A percentile compares a stretch with the other conserved stretches of the same genome.
Conservation (phyloP, 2,888 invertebrate genomes). For the Yponomeuta evonymella region DNA sequence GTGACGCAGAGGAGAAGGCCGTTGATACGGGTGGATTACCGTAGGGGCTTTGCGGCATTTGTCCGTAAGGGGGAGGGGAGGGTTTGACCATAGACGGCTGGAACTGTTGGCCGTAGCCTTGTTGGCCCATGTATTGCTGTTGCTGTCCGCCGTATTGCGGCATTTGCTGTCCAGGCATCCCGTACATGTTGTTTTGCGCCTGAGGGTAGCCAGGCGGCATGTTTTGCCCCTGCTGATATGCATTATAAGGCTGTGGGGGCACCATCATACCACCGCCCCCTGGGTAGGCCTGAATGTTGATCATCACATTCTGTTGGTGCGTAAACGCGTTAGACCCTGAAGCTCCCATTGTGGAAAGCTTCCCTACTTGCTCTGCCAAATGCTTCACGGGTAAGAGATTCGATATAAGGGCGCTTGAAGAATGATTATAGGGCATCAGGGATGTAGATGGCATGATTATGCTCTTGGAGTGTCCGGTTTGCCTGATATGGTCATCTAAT, state of each 20-base stretch:
- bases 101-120: conserved; percentile 48
- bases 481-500: conserved; percentile 71
- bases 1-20: conserved; percentile 51
- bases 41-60: conserved; percentile 40
- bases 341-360: conserved; percentile 50
- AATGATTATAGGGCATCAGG: conserved; percentile 53
- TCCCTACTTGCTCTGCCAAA: conserved; percentile 67
- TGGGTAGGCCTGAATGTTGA: conserved; percentile 79
- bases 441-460: conserved; percentile 35
- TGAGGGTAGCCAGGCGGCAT: conserved; percentile 57
- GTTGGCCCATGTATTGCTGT: conserved; percentile 48
- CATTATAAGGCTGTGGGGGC: conserved; percentile 50
- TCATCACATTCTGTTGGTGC: conserved; percentile 80
- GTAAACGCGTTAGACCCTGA: conserved; percentile 53
- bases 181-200: conserved; percentile 57
- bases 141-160: conserved; percentile 25
- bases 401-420: conserved; percentile 49
- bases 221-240: conserved; percentile 47
- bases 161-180: conserved; percentile 47
- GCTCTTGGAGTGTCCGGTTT: conserved; percentile 74
- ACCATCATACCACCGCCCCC: conserved; percentile 68
- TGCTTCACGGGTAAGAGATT: conserved; percentile 65
- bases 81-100: conserved; percentile 46
- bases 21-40: conserved; percentile 37
- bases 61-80: conserved; percentile 38